Evolutionary conservation across 2,797 vertebrate genomes (phyloP).

Genomic region (Anas georgica): DNA sequence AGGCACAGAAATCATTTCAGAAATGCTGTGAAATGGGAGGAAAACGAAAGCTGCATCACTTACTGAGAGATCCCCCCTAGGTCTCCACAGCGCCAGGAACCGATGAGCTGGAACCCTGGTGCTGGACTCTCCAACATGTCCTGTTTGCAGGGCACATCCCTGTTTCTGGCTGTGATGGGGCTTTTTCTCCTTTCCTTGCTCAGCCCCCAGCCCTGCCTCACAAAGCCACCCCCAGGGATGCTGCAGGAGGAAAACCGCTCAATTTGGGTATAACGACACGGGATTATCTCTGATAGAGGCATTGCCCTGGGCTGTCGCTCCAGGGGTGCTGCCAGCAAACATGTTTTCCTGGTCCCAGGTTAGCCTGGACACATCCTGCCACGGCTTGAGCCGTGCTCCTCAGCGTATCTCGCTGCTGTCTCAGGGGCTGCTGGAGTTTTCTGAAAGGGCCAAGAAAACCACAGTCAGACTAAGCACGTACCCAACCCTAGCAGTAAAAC

Average conservation of each 20-base stretch:
- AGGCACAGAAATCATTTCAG: neutral
- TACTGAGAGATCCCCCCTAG: neutral
- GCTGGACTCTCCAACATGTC: neutral
- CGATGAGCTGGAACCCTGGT: neutral
- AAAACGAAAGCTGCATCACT: neutral
- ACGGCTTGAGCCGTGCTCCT: neutral
- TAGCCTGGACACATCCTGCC: neutral
- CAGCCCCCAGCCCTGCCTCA: neutral
- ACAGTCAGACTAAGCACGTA: accelerated
- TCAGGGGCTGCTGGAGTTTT: neutral
- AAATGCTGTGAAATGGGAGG: neutral
- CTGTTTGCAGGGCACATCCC: neutral
- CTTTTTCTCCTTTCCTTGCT: neutral
- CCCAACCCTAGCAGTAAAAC: neutral
- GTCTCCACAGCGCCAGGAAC: neutral
- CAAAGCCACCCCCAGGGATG: neutral
- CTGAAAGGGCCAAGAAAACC: neutral
- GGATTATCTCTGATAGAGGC: neutral
- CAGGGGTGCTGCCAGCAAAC: accelerated
- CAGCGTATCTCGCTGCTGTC: neutral
- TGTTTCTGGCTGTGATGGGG: too few relatives aligned
- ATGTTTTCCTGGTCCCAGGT: neutral
- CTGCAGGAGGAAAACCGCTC: neutral
- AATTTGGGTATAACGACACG: neutral
- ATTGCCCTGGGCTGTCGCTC: neutral